A percentile compares a stretch with the other conserved stretches of the same genome.
phyloP scores from a whole-genome alignment of 2,113 vertebrate genomes.

The Condylura cristata region DNA sequence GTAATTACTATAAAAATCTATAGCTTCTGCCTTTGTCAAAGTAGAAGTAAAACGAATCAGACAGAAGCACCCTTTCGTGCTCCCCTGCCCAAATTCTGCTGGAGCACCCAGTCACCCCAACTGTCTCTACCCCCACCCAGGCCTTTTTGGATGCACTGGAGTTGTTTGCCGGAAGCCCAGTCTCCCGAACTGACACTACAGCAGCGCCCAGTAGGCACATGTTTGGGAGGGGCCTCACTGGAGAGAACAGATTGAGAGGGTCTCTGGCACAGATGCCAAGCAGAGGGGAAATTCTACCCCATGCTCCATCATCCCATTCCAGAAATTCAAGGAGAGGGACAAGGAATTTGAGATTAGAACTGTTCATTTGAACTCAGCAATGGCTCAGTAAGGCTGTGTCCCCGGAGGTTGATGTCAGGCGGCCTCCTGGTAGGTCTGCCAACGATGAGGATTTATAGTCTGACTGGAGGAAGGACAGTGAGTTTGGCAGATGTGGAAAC shows the following conservation, averaged over 20 bases:
- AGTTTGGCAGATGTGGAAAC: background rate
- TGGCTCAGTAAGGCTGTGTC: background rate
- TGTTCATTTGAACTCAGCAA: background rate
- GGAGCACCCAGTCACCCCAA: no score
- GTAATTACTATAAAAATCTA: background rate
- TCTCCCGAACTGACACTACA: background rate
- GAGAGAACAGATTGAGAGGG: slow-evolving; percentile 55
- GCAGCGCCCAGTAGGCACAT: slow-evolving; percentile 14
- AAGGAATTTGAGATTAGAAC: background rate
- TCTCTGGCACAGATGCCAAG: slow-evolving; percentile 60
- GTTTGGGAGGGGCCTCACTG: background rate
- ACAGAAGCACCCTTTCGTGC: background rate
- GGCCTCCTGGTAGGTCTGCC: background rate
- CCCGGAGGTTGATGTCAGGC: background rate
- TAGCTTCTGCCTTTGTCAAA: background rate
- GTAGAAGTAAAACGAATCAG: background rate
- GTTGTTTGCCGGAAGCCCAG: background rate
- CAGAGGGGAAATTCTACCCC: slow-evolving; percentile 43
- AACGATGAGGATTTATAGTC: background rate
- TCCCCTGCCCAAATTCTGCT: background rate
- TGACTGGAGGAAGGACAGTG: background rate
- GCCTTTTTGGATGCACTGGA: no score
- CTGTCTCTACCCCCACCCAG: background rate
- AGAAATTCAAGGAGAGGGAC: background rate
- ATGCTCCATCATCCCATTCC: background rate